Evolutionary conservation across 2,797 vertebrate species (phyloP).

Genomic region (Mormyrus hasselquistii): DNA sequence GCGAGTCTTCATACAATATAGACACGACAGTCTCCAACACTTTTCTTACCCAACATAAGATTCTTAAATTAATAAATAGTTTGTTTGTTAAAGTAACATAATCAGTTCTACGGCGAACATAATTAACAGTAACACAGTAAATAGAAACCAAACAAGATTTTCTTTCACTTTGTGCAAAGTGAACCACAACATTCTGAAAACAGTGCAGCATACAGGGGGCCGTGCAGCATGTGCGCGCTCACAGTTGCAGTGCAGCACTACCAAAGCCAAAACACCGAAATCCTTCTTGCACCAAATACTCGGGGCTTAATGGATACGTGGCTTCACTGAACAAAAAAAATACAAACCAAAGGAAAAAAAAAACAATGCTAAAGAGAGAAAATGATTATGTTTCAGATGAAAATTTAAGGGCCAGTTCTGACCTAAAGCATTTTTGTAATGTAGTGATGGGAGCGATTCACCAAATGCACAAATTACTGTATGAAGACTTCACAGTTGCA

Average conservation of each 20-base stretch:
- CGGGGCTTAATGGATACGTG: neutral
- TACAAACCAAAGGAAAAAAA: neutral
- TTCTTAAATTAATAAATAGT: conserved; percentile 6
- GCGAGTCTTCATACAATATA: neutral
- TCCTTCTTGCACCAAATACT: neutral
- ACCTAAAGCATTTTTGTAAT: neutral
- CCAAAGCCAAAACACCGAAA: neutral
- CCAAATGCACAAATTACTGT: neutral
- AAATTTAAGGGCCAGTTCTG: neutral
- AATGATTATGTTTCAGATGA: neutral
- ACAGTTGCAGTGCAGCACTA: neutral
- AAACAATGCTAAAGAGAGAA: neutral
- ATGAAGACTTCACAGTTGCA: neutral
- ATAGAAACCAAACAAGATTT: neutral
- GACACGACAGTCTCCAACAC: neutral
- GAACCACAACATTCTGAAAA: neutral
- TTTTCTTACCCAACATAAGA: neutral
- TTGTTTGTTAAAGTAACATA: neutral
- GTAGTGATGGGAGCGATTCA: neutral
- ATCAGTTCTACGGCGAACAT: neutral
- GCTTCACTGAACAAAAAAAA: neutral
- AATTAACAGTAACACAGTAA: neutral
- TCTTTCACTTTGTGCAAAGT: neutral
- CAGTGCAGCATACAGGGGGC: neutral
- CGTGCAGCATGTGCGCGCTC: neutral